These are phyloP conservation scores for Maniola hyperantus DNA, from an alignment of 2,888 invertebrate genomes.

Conservation along the genomic window DNA sequence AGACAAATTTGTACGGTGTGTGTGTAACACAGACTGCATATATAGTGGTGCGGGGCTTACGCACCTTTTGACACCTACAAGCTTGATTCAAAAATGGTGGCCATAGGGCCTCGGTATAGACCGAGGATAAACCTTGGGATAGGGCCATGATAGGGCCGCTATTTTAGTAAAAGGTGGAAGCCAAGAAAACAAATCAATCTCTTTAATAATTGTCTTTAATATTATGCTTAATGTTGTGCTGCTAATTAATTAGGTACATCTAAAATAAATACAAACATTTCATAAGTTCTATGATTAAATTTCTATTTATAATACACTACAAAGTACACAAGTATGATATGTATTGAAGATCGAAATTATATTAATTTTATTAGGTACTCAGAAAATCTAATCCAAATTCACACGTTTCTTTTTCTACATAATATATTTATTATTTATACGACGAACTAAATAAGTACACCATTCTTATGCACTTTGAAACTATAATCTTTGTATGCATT, in stretches of 20 bases:
- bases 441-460: neutral
- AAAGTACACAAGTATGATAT: slow-evolving; percentile 41
- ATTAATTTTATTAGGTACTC: slow-evolving; percentile 1
- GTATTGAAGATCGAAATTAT: slow-evolving; percentile 40
- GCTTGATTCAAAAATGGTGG: no score
- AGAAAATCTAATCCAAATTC: slow-evolving; percentile 4
- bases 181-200: slow-evolving; percentile 7
- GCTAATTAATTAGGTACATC: slow-evolving; percentile 19
- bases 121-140: no score
- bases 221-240: slow-evolving; percentile 18
- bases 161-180: neutral
- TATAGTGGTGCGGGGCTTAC: no score
- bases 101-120: no score
- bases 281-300: slow-evolving; percentile 28
- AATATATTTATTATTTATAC: no score
- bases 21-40: no score
- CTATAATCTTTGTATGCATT: neutral
- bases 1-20: no score
- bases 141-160: no score
- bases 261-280: slow-evolving; percentile 24
- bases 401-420: neutral
- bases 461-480: neutral
- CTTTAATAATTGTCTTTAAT: neutral
- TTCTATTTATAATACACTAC: slow-evolving; percentile 31
- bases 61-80: no score